phyloP scores from a whole-genome alignment of 35 echinoderm and acorn worm species.

The Heliocidaris erythrogramma region DNA sequence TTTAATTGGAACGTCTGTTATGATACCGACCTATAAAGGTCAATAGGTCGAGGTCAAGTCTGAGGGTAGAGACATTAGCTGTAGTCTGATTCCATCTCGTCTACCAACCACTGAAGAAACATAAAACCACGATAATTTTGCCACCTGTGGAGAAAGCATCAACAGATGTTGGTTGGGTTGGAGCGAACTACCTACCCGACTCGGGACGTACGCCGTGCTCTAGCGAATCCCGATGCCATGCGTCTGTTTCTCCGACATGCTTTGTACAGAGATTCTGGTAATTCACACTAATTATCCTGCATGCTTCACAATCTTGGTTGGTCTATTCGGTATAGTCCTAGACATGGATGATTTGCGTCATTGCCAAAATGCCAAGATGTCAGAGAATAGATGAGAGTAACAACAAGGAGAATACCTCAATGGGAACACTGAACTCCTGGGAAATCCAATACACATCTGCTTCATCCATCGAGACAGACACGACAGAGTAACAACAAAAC shows the following conservation, averaged over 20 bases:
- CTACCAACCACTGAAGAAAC: not conserved
- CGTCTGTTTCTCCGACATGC: no score
- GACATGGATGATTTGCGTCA: not conserved
- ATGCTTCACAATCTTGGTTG: not conserved
- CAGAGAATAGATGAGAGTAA: not conserved
- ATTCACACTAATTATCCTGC: not conserved
- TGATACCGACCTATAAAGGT: not conserved
- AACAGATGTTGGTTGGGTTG: not conserved
- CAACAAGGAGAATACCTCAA: not conserved
- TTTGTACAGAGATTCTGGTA: no score
- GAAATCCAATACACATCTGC: not conserved
- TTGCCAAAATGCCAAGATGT: not conserved
- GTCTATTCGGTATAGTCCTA: not conserved
- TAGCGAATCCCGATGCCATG: no score
- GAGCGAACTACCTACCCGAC: not conserved
- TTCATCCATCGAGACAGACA: not conserved
- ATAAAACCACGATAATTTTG: not conserved
- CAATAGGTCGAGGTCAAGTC: not conserved
- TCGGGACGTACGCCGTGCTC: no score
- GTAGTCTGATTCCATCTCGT: not conserved
- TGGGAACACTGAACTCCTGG: not conserved
- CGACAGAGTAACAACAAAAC: not conserved
- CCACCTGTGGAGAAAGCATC: not conserved
- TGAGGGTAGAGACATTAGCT: not conserved
- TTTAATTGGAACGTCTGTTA: constrained; percentile 2